Percentiles rank a stretch among this genome's conserved stretches.
These are phyloP conservation scores for Nomada fucata DNA, from an alignment of 2,888 invertebrate genomes.

Conservation along the genomic window DNA sequence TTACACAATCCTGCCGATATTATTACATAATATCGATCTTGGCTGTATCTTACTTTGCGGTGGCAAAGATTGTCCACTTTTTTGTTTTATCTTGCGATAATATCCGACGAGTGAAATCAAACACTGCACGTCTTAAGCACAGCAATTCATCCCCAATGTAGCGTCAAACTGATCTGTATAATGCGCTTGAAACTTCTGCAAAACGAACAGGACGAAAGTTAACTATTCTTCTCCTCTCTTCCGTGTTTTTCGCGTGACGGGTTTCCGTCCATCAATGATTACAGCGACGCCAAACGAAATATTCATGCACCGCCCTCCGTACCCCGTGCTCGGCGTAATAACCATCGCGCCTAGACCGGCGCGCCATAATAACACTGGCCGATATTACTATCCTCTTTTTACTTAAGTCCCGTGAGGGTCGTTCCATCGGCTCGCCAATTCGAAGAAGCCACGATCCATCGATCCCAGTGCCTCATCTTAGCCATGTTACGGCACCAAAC, in stretches of 20 bases:
- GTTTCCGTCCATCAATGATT: slow-evolving; percentile 63
- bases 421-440: slow-evolving; percentile 67
- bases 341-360: slow-evolving; percentile 67
- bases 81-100: too few species aligned
- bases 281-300: slow-evolving; percentile 64
- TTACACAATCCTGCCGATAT: too few species aligned
- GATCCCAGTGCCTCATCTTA: slow-evolving; percentile 51
- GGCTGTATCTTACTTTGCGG: too few species aligned
- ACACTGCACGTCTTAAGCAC: too few species aligned
- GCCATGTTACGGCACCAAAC: slow-evolving; percentile 49
- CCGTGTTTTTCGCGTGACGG: slow-evolving; percentile 5
- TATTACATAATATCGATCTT: too few species aligned
- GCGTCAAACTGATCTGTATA: too few species aligned
- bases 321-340: slow-evolving; percentile 61
- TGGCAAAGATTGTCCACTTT: too few species aligned
- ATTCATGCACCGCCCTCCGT: slow-evolving; percentile 59
- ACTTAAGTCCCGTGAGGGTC: slow-evolving; percentile 51
- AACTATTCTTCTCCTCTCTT: not conserved
- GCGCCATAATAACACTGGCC: slow-evolving; percentile 62
- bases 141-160: too few species aligned
- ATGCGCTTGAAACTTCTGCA: not conserved
- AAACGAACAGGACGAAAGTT: not conserved
- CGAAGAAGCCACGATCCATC: slow-evolving; percentile 64
- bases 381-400: slow-evolving; percentile 60
- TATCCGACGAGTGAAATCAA: too few species aligned